Evolutionary conservation across 2,888 invertebrate species (phyloP), one percentile per base, ranked within the genome.

Genomic region (Myopa testacea): DNA sequence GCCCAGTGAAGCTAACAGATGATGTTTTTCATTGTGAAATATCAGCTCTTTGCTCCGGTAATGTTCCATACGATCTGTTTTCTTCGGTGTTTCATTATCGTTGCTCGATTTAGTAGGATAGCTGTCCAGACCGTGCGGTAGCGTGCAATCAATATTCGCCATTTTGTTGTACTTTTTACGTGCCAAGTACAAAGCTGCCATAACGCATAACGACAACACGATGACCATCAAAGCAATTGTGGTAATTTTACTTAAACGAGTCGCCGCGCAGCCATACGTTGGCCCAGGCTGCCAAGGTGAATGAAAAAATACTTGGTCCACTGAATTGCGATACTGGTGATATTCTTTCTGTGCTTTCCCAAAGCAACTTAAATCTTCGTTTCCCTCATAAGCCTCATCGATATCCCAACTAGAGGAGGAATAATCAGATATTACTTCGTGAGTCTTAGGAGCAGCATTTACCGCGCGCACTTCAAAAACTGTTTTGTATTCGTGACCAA

Each of bases 391-490:
- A 77, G 38, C 26, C 71, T 72, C 58, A n/a, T 67, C 10, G n/a
- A 38, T 60, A 34, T 67, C 38, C 37, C 26, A 68, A 60, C 55
- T 72, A 45, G n/a, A 45, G 7, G 58, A 69, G n/a, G 26, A 38
- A 40, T 19, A 72, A 14, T 62, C 60, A 76, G 34, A 2, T 4
- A 60, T 37, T 0, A 69, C 70, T 76, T 81, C 81, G 8, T 80
- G 68, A 16, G 65, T 65, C 38, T 67, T 72, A 16, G 12, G 69
- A 67, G 81, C 87, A 1, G 82, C 85, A 79, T 89, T 89, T 0
- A 89, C 86, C 3, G 89, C 89, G 2, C 88, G 84, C 26, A 89
- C 88, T 50, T 83, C 80, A 5, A 85, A 81, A 1, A 80, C 80
- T 4, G 84, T 84, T 58, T 83, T 78, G 72, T 82, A 82, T 26